A percentile compares a stretch with the other conserved stretches of the same genome.
phyloP scores from a whole-genome alignment of 2,113 vertebrate genomes.

The Apistogramma diplotaenia region DNA sequence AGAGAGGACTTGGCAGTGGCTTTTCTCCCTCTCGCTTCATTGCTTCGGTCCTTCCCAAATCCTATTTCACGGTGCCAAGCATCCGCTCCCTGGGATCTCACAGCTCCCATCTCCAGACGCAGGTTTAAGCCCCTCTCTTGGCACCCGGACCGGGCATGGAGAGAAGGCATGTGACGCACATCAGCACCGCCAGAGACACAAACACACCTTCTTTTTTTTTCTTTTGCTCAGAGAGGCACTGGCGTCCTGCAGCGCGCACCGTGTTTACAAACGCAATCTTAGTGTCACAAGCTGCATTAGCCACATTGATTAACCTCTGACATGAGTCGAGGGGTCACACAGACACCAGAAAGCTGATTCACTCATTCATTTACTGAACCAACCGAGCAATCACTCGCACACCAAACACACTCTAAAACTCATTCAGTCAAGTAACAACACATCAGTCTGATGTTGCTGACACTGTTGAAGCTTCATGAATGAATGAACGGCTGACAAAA shows the following conservation, averaged over 20 bases:
- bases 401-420: slow-evolving; percentile 34
- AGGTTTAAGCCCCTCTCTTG: slow-evolving; percentile 77
- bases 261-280: slow-evolving; percentile 21
- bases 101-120: slow-evolving; percentile 75
- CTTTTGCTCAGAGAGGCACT: slow-evolving; percentile 41
- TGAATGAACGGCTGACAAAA: slow-evolving; percentile 47
- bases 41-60: slow-evolving; percentile 75
- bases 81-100: slow-evolving; percentile 76
- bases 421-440: slow-evolving; percentile 49
- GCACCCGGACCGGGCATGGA: slow-evolving; percentile 67
- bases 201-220: slow-evolving; percentile 72
- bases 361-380: slow-evolving; percentile 3
- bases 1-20: slow-evolving; percentile 75
- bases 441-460: slow-evolving; percentile 22
- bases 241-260: slow-evolving; percentile 33
- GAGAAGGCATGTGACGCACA: slow-evolving; percentile 68
- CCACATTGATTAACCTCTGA: slow-evolving; percentile 26
- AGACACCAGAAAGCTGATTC: not conserved
- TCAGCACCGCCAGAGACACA: slow-evolving; percentile 56
- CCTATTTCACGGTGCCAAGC: slow-evolving; percentile 78
- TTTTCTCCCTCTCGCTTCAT: slow-evolving; percentile 72
- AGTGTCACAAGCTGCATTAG: not conserved
- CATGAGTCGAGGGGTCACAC: slow-evolving; percentile 32
- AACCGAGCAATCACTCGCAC: slow-evolving; percentile 20
- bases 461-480: slow-evolving; percentile 20